These are phyloP conservation scores for Tachyglossus aculeatus DNA, from an alignment of 2,797 vertebrate genomes.

Conservation along the genomic window DNA sequence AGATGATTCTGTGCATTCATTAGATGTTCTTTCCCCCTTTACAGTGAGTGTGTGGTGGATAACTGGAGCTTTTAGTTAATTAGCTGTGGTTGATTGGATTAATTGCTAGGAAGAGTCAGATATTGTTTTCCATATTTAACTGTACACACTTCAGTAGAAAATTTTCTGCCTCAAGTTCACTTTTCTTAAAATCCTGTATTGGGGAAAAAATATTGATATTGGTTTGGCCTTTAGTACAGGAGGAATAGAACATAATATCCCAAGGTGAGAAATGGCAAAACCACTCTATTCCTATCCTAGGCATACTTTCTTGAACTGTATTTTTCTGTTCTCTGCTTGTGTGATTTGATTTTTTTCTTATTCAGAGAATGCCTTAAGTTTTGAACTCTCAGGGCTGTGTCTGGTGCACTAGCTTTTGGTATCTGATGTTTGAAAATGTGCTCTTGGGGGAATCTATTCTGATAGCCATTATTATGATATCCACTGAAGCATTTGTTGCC, in stretches of 20 bases:
- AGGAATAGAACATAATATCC: neutral
- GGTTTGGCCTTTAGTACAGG: neutral
- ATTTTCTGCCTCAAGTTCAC: conserved; percentile 1
- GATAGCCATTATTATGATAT: too few species aligned
- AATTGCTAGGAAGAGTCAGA: neutral
- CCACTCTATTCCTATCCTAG: neutral
- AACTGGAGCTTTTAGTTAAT: conserved; percentile 6
- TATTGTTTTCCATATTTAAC: neutral
- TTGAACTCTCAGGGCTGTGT: neutral
- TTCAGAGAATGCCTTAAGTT: neutral
- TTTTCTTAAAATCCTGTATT: neutral
- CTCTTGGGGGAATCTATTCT: neutral
- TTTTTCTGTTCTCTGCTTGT: neutral
- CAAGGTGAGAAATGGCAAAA: neutral
- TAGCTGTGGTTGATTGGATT: neutral
- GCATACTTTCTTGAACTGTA: too few species aligned
- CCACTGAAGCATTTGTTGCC: too few species aligned
- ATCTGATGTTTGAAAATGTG: neutral
- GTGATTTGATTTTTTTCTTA: neutral
- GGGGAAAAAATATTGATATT: neutral
- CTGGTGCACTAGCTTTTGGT: neutral
- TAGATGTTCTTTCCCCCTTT: neutral
- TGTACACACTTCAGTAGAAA: neutral
- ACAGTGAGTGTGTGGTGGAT: neutral
- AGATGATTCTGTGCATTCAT: neutral